A percentile compares a stretch with the other conserved stretches of the same genome.
These are phyloP conservation scores for Dioctria rufipes DNA, from an alignment of 2,888 invertebrate species.

Conservation along the genomic window DNA sequence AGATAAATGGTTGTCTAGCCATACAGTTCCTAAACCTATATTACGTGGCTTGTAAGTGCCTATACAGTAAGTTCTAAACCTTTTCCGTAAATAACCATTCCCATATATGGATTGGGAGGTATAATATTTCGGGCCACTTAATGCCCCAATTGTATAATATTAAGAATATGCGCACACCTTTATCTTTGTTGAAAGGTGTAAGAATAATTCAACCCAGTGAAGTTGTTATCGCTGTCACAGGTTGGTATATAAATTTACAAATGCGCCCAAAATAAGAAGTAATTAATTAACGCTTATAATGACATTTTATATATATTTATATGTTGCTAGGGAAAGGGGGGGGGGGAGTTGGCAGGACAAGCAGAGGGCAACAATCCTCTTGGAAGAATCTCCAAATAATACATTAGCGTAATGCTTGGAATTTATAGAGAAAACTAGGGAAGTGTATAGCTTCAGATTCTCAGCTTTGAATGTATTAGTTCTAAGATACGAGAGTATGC, in stretches of 20 bases:
- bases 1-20: too few species aligned
- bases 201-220: conserved; percentile 17
- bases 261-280: conserved; percentile 38
- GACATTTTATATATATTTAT: conserved; percentile 5
- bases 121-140: too few species aligned
- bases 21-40: too few species aligned
- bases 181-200: conserved; percentile 41
- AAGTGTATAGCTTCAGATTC: too few species aligned
- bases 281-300: conserved; percentile 53
- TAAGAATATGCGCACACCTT: not conserved
- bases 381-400: conserved; percentile 38
- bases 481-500: not conserved
- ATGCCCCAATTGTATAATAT: too few species aligned
- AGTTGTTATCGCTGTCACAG: conserved; percentile 36
- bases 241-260: conserved; percentile 44
- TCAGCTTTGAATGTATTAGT: too few species aligned
- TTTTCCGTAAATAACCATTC: too few species aligned
- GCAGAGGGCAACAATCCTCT: conserved; percentile 19
- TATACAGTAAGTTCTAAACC: too few species aligned
- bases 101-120: too few species aligned
- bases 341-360: too few species aligned
- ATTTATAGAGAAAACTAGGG: not conserved
- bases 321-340: too few species aligned
- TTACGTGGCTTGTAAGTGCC: too few species aligned
- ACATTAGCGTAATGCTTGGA: conserved; percentile 36